A percentile compares a stretch with the other conserved stretches of the same genome.
Evolutionary conservation across 2,113 vertebrate species (phyloP).

Genomic region (Cariama cristata): DNA sequence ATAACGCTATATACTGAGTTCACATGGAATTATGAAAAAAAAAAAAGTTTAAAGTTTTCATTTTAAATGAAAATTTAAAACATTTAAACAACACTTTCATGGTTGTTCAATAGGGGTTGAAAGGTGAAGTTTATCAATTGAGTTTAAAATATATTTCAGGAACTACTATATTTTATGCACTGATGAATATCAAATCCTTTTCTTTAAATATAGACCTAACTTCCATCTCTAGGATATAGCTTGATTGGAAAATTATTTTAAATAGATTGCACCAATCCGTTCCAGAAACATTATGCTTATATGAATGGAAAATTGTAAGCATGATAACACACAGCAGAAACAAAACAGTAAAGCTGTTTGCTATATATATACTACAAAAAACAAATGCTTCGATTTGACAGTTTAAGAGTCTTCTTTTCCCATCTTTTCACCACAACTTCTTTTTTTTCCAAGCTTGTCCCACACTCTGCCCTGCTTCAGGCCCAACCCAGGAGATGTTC

Average conservation of each 20-base stretch:
- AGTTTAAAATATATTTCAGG: conserved; percentile 44
- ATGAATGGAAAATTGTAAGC: conserved; percentile 42
- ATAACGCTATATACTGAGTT: background rate
- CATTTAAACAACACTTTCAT: background rate
- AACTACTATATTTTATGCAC: conserved; percentile 44
- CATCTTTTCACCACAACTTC: background rate
- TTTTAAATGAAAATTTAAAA: no score
- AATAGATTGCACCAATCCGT: background rate
- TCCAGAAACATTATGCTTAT: conserved; percentile 16
- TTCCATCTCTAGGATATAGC: conserved; percentile 55
- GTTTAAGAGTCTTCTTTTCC: background rate
- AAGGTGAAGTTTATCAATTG: background rate
- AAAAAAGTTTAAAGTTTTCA: background rate
- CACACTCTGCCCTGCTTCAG: background rate
- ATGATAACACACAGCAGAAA: background rate
- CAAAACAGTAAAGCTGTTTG: background rate
- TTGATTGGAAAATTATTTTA: conserved; percentile 63
- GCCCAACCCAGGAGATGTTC: background rate
- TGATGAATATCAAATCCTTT: conserved; percentile 41
- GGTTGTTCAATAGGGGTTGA: background rate
- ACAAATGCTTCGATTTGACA: background rate
- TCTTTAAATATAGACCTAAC: conserved; percentile 43
- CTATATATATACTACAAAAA: background rate
- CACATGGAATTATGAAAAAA: background rate
- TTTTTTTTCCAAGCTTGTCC: background rate